phyloP scores from a whole-genome alignment of 37 sponge, comb jelly and placozoan genomes.

The Geodia barretti region DNA sequence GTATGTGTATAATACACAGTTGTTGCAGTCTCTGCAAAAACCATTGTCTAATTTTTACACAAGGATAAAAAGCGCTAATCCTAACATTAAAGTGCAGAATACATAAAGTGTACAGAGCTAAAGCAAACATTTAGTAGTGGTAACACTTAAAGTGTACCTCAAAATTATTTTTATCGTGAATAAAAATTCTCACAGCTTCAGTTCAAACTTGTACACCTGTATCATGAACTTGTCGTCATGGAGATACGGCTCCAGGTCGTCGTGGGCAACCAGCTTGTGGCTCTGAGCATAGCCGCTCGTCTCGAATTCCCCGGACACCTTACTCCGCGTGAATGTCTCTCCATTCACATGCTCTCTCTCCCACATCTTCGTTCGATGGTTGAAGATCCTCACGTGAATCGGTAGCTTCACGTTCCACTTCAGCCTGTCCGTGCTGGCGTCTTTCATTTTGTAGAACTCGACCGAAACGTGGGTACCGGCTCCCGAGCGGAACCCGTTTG shows the following conservation, averaged over 20 bases:
- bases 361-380: not conserved
- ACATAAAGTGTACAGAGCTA: too few species aligned
- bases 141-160: too few species aligned
- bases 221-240: not conserved
- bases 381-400: not conserved
- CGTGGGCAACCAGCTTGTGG: not conserved
- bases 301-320: not conserved
- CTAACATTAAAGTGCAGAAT: too few species aligned
- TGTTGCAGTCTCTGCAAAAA: too few species aligned
- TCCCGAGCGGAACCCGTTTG: conserved; percentile 15
- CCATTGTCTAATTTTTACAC: too few species aligned
- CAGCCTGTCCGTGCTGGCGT: not conserved
- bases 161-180: too few species aligned
- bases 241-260: not conserved
- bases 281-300: not conserved
- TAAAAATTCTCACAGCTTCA: too few species aligned
- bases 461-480: conserved; percentile 14
- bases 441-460: not conserved
- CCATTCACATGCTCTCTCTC: not conserved
- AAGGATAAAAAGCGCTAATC: too few species aligned
- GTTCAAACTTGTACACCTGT: not conserved
- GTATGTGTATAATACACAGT: too few species aligned
- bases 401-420: not conserved
- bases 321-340: not conserved
- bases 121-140: too few species aligned